Evolutionary conservation across 2,888 invertebrate species (phyloP), one percentile per base, ranked within the genome.

Genomic region (Eupithecia dodoneata): DNA sequence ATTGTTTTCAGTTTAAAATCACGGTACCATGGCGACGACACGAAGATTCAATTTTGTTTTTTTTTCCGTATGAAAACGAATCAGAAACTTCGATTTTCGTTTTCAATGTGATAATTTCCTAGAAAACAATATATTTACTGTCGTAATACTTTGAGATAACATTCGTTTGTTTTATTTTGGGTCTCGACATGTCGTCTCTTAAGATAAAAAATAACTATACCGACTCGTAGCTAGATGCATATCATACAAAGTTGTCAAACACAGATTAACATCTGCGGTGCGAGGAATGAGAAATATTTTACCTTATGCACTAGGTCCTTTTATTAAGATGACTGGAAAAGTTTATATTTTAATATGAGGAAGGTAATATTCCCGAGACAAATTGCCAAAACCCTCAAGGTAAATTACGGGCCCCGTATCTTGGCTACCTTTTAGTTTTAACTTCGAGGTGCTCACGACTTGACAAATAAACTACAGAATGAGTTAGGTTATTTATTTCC

Each of bases 251-350:
- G 9, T 30, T 63, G 2, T 12, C 30, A 30, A 63, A 30, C 18
- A 72, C 72, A 30, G 30, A 30, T 30, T 30, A 30, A 30, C 30
- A 30, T 30, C 30, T 30, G 30, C 30, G 30, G 30, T 30, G 30
- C 30, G 30, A 30, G 30, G 30, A 30, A 30, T 30, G 30, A 30
- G 30, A 30, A 30, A 30, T 30, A 30, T 44, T 4, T 44, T 44
- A 44, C 44, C 82, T 73, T 79, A 74, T 72, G 81, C 4, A 7
- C 74, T 2, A 81, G 75, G 79, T 75, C 75, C 69, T 73, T 85
- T 86, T 82, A 83, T 82, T 79, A 83, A 77, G 82, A 79, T 80
- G 79, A 83, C 79, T 80, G 83, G 86, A 86, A 85, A 87, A 83
- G 80, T 84, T 82, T 71, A 85, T 85, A 85, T 86, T 80, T 86